Evolutionary conservation across 2,797 vertebrate genomes (phyloP), one percentile per base, ranked within the genome.

Genomic region (Thunnus albacares): DNA sequence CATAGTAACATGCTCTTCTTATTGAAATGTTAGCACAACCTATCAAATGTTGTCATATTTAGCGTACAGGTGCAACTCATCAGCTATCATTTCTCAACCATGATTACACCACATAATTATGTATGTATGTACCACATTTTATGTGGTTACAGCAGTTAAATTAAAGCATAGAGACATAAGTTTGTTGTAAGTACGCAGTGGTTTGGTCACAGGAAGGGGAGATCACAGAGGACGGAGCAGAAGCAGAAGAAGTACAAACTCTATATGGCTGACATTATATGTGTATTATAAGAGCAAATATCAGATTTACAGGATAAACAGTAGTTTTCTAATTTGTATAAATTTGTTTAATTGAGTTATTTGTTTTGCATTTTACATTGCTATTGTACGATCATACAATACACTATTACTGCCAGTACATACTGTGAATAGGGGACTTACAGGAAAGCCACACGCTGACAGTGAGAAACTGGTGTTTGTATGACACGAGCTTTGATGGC

Each of bases 181-280:
- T 35, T 22, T 41, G 33, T 41, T 30, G 17, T 43, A 8, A 20
- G 38, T 0, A 5, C 28, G 26, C 30, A 22, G 9, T 30, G 22
- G n/a, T 64, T 51, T 68, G 45, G n/a, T 20, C 26, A 41, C 52
- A 71, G 26, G 5, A 51, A 52, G 20, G 26, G 56, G 24, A 13
- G 35, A 38, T 38, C 28, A 51, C 41, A 26, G 26, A 53, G 17
- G 52, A 38, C 30, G 35, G 6, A 60, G 22, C 20, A 2, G 15
- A 69, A 18, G 9, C 7, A 63, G 20, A 79, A 75, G 24, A 58
- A 63, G 47, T 24, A 28, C 62, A 49, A 18, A 28, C 30, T 6
- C 2, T 26, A 6, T 30, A 15, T 15, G 43, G 3, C n/a, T 30
- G 18, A 12, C 12, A 17, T 11, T 30, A 24, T 43, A 65, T 2